Evolutionary conservation across 2,113 vertebrate genomes (phyloP).

Genomic region (crab-eating macaque (Macaca fascicularis)): T2T-MFA8v1.1 NC_088375.1:61166501-61167000

Average conservation of each 20-base stretch:
- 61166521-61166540: slow-evolving; percentile 78
- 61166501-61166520: slow-evolving; percentile 54
- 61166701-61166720: slow-evolving; percentile 93
- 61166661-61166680: slow-evolving; percentile 94
- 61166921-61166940: not conserved
- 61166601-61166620: slow-evolving; percentile 90
- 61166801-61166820: not conserved
- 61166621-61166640: slow-evolving; percentile 91
- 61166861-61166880: too few relatives aligned
- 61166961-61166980: not conserved
- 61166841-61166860: not conserved
- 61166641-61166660: slow-evolving; percentile 86
- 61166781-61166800: not conserved
- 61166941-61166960: not conserved
- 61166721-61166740: slow-evolving; percentile 94
- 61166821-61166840: not conserved
- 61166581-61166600: slow-evolving; percentile 74
- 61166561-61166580: not conserved
- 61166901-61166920: not conserved
- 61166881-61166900: not conserved
- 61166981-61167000: rapidly evolving
- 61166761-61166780: not conserved
- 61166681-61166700: slow-evolving; percentile 92
- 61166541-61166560: slow-evolving; percentile 63
- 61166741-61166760: slow-evolving; percentile 89